Evolutionary conservation across 2,888 invertebrate genomes (phyloP), one percentile per base, ranked within the genome.

Genomic region (Calliphora vomitoria): DNA sequence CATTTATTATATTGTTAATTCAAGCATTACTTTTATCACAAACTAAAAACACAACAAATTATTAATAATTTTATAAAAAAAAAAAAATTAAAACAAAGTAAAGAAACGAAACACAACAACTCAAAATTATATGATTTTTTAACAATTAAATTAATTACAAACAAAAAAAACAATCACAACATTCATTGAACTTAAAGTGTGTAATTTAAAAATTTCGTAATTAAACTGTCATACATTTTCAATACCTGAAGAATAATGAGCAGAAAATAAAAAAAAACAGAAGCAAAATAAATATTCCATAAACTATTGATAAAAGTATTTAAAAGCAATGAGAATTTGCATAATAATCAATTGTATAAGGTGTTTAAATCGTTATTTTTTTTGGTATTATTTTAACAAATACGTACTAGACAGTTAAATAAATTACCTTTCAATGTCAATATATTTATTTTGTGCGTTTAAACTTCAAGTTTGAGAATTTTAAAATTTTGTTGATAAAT

Each of bases 361-460:
- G 35, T 62, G 25, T 41, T 64, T 25, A 35, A 69, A 58, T 58
- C 3, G 25, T 53, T 58, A 55, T 31, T 55, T 66, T 20, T 15
- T 74, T 75, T 53, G 53, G 35, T 35, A 35, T 44, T 44, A n/a
- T 58, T 44, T 58, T 18, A 68, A 58, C 47, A 25, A 79, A 79
- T 69, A 11, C 11, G 5, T 50, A 38, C 8, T 69, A 44, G 53
- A 58, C 44, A 79, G 58, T 64, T 68, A 47, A 69, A 60, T 64
- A 53, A 85, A 69, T 68, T 71, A 66, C 71, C 85, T 53, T 76
- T 85, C 85, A 85, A 85, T 85, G 85, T 78, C 85, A 82, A 58
- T 71, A 38, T 13, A 68, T 58, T 47, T 13, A 68, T 58, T 47
- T 13, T 71, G 35, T 38, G 25, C 31, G 4, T 69, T 71, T 50